Base-by-base conservation (phyloP, 2,888 invertebrate species). In the Sinhomidia bicolor region DNA sequence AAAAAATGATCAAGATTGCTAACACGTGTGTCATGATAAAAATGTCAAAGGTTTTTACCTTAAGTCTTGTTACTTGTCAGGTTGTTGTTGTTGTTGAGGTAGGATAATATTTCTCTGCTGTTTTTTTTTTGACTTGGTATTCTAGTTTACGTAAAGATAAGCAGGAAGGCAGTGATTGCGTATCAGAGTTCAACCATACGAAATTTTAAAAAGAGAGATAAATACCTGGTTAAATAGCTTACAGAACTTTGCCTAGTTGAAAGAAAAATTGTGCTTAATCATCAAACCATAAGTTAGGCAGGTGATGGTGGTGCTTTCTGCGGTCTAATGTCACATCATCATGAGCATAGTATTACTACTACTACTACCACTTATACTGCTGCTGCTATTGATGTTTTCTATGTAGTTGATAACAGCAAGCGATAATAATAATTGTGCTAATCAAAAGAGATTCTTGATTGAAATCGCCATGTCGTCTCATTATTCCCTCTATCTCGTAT, bases 361-460 rank as follows among this genome's bases (percentile, higher is more conserved):
- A 41, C 41, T 10, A 47, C 10, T 9, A n/a, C n/a, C n/a, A n/a
- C n/a, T n/a, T n/a, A n/a, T n/a, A n/a, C 26, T 17, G 20, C 17
- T 57, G 57, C 44, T 44, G 44, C 9, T 44, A 1, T 44, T 2
- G 7, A 10, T 17, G 23, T n/a, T n/a, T n/a, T n/a, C n/a, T n/a
- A n/a, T n/a, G n/a, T 47, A 14, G 12, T 47, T 5, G 60, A 47
- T n/a, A 26, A 47, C 36, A 10, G 20, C 60, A 10, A 36, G 29
- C 26, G 57, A 71, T 71, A 60, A 44, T 54, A 78, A 74, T 86
- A 86, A 86, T 86, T 86, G 71, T 68, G 51, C 71, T 86, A 86
- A 86, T 86, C 71, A 86, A 86, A 86, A 86, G 80, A 60, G 54
- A 29, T 20, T 68, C 71, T 71, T 86, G 86, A 86, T 86, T 86